Conservation (phyloP, 2,113 vertebrate genomes). For the Paracanthobrama guichenoti region DNA sequence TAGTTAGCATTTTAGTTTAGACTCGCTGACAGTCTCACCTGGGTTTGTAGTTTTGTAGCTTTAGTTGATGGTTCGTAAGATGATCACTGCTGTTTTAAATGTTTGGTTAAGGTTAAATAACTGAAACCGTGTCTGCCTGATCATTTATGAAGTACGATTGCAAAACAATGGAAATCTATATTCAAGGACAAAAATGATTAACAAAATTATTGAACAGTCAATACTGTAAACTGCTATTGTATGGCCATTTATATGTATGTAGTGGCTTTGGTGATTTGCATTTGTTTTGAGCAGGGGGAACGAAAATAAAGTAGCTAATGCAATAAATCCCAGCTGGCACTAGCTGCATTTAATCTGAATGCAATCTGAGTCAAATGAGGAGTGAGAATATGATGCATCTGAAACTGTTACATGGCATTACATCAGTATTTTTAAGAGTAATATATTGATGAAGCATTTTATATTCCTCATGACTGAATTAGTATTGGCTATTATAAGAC, state of each 20-base stretch:
- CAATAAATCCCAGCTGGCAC: conserved; percentile 79
- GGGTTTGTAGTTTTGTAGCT: conserved; percentile 73
- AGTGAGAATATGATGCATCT: not conserved
- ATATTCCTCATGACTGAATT: conserved; percentile 8
- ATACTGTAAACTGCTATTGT: conserved; percentile 73
- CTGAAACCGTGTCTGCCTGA: conserved; percentile 64
- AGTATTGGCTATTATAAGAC: not conserved
- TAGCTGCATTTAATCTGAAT: not conserved
- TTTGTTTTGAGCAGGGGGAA: conserved; percentile 74
- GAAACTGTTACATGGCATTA: not conserved
- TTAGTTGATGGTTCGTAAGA: conserved; percentile 53
- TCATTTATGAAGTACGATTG: conserved; percentile 57
- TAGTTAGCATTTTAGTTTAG: conserved; percentile 54
- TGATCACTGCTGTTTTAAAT: conserved; percentile 64
- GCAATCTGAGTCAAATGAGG: not conserved
- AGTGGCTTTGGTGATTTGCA: conserved; percentile 79
- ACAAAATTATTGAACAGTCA: conserved; percentile 58
- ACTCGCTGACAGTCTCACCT: conserved; percentile 63
- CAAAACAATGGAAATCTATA: conserved; percentile 48
- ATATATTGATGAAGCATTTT: not conserved
- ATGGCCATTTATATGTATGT: conserved; percentile 80
- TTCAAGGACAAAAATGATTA: conserved; percentile 55
- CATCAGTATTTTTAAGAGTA: not conserved
- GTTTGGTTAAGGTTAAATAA: conserved; percentile 68
- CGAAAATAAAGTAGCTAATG: conserved; percentile 84